phyloP scores from a whole-genome alignment of 2,113 vertebrate genomes.

The Leucopsar rothschildi region DNA sequence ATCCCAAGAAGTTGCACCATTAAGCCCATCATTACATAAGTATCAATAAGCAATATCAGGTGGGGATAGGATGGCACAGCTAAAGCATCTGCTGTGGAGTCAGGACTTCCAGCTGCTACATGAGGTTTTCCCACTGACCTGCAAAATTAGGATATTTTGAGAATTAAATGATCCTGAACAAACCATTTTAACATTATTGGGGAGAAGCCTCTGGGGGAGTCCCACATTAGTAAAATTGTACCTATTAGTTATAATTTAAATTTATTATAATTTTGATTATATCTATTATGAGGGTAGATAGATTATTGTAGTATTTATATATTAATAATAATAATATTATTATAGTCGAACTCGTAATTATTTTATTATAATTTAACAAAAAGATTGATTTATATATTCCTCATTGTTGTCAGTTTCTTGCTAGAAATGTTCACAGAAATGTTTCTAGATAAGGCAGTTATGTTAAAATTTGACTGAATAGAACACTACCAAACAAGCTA shows the following conservation, averaged over 20 bases:
- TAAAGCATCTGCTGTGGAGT: not conserved
- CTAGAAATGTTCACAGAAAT: not conserved
- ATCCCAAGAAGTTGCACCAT: not conserved
- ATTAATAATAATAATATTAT: not conserved
- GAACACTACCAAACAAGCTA: not conserved
- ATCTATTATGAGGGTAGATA: not conserved
- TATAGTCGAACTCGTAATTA: not conserved
- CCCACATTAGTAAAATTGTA: not conserved
- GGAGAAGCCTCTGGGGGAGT: not conserved
- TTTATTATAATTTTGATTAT: not conserved
- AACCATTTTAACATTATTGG: not conserved
- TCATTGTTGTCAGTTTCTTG: not conserved
- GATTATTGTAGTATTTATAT: not conserved
- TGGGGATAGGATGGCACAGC: not conserved
- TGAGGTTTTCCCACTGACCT: not conserved
- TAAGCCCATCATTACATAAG: not conserved
- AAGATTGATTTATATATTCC: not conserved
- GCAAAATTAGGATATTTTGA: not conserved
- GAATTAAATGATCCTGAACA: not conserved
- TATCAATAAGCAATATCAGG: not conserved
- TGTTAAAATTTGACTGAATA: not conserved
- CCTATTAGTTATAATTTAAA: not conserved
- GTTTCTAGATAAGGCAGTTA: not conserved
- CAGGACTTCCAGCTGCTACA: not conserved
- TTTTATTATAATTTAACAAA: not conserved